Conservation (phyloP, 1,140 invertebrate genomes). For the Paraescarpia echinospica region DNA sequence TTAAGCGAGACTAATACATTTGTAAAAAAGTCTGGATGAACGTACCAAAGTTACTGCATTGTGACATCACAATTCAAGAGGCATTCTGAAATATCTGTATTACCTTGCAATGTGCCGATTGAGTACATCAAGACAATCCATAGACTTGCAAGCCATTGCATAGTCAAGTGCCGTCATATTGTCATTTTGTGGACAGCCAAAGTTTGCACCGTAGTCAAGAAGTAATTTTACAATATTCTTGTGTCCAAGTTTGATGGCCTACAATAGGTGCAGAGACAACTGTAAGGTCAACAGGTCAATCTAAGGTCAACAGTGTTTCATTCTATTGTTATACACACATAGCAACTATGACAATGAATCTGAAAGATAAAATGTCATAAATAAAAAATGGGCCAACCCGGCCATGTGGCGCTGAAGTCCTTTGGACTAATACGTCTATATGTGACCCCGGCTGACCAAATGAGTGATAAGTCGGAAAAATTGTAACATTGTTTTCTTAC, state of each 20-base stretch:
- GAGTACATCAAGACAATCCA: slow-evolving; percentile 42
- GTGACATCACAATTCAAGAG: no score
- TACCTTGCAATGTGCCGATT: slow-evolving; percentile 47
- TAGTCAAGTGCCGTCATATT: slow-evolving; percentile 37
- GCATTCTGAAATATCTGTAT: neutral
- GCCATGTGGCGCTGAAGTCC: no score
- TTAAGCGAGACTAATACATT: no score
- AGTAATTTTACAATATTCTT: slow-evolving; percentile 45
- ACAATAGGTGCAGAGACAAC: slow-evolving; percentile 8
- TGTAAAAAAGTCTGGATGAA: no score
- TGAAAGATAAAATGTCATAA: neutral
- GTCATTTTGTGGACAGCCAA: slow-evolving; percentile 36
- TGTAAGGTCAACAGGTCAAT: neutral
- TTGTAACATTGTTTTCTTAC: no score
- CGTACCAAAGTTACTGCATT: no score
- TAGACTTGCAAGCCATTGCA: slow-evolving; percentile 36
- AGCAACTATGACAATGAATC: neutral
- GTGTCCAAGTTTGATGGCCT: slow-evolving; percentile 48
- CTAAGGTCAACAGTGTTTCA: neutral
- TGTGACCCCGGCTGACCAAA: no score
- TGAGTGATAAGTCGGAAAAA: no score
- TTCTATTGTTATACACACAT: neutral
- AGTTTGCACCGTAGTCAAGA: slow-evolving; percentile 51
- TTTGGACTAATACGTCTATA: no score
- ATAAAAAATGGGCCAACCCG: no score